Conservation (phyloP, 1,140 invertebrate species). For the Aplysia californica region DNA sequence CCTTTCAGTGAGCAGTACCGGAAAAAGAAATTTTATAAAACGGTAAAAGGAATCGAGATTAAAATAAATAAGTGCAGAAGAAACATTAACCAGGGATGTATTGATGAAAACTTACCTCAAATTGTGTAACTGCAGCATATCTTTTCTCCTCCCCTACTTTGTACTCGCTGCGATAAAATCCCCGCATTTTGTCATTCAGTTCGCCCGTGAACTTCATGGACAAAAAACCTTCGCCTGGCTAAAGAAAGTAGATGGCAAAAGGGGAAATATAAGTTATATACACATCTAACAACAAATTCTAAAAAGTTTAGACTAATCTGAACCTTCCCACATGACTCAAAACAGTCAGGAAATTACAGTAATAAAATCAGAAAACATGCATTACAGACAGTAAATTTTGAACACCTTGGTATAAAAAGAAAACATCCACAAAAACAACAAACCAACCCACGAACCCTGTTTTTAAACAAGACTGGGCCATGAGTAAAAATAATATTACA, state of each 20-base stretch:
- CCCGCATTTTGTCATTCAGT: conserved; percentile 95
- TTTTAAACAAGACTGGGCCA: no score
- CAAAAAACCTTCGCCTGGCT: conserved; percentile 76
- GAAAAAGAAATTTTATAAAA: no score
- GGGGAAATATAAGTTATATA: neutral
- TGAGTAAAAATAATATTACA: no score
- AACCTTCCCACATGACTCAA: neutral
- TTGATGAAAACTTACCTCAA: conserved; percentile 71
- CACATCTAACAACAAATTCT: neutral
- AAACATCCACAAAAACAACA: no score
- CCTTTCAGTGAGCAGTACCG: no score
- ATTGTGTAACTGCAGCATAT: conserved; percentile 92
- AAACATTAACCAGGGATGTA: no score
- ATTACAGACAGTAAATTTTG: neutral
- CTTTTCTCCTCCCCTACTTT: conserved; percentile 77
- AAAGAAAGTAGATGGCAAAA: neutral
- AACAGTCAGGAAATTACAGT: neutral
- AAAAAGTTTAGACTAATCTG: neutral
- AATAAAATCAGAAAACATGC: neutral
- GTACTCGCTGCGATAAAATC: conserved; percentile 93
- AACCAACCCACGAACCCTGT: no score
- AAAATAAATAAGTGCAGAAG: no score
- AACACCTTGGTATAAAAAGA: no score
- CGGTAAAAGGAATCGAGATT: no score
- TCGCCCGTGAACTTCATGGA: conserved; percentile 82